Evolutionary conservation across 1,140 invertebrate genomes (phyloP).

Genomic region (Megalonaias nervosa): DNA sequence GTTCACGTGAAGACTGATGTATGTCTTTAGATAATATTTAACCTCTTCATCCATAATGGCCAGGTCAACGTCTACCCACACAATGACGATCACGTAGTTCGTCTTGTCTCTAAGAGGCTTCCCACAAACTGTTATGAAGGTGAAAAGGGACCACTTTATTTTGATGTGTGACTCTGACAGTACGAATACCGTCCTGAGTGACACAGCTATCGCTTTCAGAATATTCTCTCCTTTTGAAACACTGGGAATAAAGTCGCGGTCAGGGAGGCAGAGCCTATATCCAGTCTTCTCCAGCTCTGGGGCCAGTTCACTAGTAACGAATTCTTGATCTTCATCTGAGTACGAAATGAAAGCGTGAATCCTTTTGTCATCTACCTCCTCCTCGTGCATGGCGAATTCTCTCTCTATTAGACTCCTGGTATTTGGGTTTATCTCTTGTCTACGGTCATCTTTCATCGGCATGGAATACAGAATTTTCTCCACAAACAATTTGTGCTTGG

Average conservation of each 20-base stretch:
- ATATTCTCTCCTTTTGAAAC: slow-evolving; percentile 56
- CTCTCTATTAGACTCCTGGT: background rate
- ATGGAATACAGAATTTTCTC: no score
- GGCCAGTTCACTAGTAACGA: no score
- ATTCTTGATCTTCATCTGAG: slow-evolving; percentile 43
- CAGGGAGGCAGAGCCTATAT: slow-evolving; percentile 42
- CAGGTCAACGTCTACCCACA: slow-evolving; percentile 21
- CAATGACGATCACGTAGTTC: slow-evolving; percentile 44
- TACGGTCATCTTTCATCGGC: slow-evolving; percentile 37
- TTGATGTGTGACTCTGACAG: slow-evolving; percentile 38
- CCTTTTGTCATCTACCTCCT: slow-evolving; percentile 3
- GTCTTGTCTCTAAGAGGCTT: slow-evolving; percentile 43
- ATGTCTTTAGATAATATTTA: slow-evolving; percentile 38
- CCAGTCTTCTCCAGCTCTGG: slow-evolving; percentile 37
- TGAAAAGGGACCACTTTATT: slow-evolving; percentile 54
- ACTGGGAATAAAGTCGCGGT: slow-evolving; percentile 51
- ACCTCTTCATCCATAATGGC: slow-evolving; percentile 41
- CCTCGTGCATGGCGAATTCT: background rate
- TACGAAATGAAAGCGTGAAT: slow-evolving; percentile 47
- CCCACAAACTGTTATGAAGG: slow-evolving; percentile 47
- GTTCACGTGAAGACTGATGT: slow-evolving; percentile 32
- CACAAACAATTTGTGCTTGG: no score
- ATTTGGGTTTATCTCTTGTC: slow-evolving; percentile 30
- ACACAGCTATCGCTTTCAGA: slow-evolving; percentile 41
- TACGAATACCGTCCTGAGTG: slow-evolving; percentile 44